Conservation (phyloP, 2,888 invertebrate species). For the Thymelicus lineola region DNA sequence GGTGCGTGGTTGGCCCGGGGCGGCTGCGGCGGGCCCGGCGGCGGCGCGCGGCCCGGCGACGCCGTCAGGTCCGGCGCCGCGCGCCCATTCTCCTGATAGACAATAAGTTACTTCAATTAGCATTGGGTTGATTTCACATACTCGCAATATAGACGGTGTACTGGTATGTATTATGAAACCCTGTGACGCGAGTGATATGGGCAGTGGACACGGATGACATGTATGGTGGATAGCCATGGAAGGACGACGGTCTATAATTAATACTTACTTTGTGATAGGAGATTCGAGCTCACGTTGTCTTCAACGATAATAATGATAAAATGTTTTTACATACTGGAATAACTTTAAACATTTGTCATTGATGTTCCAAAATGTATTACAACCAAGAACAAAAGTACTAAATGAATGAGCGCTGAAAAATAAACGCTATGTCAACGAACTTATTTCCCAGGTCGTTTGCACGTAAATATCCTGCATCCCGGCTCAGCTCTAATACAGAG, state of each 20-base stretch:
- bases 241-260: too few species aligned
- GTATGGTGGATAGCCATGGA: too few species aligned
- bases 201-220: too few species aligned
- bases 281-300: too few species aligned
- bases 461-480: constrained; percentile 18
- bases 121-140: too few species aligned
- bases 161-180: too few species aligned
- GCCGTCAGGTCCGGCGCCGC: constrained; percentile 96
- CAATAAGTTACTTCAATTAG: too few species aligned
- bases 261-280: too few species aligned
- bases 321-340: too few species aligned
- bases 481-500: constrained; percentile 26
- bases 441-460: constrained; percentile 24
- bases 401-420: constrained; percentile 4
- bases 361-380: background rate
- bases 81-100: constrained; percentile 92
- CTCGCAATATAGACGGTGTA: too few species aligned
- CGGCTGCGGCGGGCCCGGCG: constrained; percentile 87
- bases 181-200: too few species aligned
- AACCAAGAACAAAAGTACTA: background rate
- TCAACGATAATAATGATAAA: too few species aligned
- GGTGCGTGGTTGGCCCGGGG: constrained; percentile 91
- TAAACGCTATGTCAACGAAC: constrained; percentile 1
- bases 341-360: background rate
- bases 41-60: constrained; percentile 93